Conservation (phyloP, 2,113 vertebrate genomes). For the Corydoras maculifer region DNA sequence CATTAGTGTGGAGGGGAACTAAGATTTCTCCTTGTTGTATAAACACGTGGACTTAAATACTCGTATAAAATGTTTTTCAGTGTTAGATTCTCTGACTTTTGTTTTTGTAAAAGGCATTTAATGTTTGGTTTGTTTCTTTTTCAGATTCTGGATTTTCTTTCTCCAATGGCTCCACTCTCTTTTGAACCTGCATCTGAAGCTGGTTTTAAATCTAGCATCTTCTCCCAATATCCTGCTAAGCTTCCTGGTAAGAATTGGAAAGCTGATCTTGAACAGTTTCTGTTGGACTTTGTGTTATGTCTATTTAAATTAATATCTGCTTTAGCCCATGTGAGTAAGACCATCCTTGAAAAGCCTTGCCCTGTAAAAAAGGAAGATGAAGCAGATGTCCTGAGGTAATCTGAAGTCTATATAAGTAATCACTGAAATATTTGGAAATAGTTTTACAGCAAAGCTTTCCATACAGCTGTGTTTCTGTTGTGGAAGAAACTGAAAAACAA, state of each 20-base stretch:
- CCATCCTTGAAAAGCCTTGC: not conserved
- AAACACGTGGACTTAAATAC: too few relatives aligned
- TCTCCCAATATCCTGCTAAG: constrained; percentile 56
- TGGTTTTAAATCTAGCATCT: constrained; percentile 47
- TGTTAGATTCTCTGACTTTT: too few relatives aligned
- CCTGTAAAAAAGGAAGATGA: not conserved
- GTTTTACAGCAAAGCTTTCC: not conserved
- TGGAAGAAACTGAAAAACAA: not conserved
- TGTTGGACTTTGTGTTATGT: too few relatives aligned
- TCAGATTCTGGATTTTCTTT: constrained; percentile 68
- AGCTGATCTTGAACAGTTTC: not conserved
- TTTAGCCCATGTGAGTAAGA: constrained; percentile 31
- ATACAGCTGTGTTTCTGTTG: not conserved
- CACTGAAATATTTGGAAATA: too few relatives aligned
- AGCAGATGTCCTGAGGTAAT: constrained; percentile 4
- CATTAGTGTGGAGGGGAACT: too few relatives aligned
- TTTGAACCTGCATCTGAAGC: constrained; percentile 64
- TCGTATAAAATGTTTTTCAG: too few relatives aligned
- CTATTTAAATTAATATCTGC: not conserved
- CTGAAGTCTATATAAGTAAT: not conserved
- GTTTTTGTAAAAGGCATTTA: too few relatives aligned
- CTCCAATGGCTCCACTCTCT: constrained; percentile 57
- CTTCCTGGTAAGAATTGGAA: constrained; percentile 62
- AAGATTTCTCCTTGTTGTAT: too few relatives aligned
- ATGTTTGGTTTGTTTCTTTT: not conserved